Conservation (phyloP, 2,113 vertebrate species). For the Pipra filicauda region DNA sequence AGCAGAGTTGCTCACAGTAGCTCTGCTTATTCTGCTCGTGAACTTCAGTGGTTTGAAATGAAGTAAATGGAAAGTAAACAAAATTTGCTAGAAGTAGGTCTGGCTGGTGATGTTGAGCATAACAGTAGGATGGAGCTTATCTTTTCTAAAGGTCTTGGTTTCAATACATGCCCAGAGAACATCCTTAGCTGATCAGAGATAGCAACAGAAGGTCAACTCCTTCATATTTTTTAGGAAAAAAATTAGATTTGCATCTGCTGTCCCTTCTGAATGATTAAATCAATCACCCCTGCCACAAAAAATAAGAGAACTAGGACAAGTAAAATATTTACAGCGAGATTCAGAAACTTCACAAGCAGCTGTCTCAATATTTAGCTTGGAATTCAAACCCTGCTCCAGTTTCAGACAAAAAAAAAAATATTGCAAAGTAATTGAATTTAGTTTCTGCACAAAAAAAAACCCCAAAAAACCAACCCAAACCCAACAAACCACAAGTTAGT, state of each 20-base stretch:
- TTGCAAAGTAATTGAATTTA: neutral
- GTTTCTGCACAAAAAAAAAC: neutral
- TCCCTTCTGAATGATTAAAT: neutral
- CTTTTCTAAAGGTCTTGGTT: neutral
- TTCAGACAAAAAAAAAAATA: neutral
- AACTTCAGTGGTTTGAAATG: neutral
- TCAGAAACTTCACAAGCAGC: constrained; percentile 24
- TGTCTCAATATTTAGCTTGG: constrained; percentile 54
- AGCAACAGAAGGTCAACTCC: neutral
- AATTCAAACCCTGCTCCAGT: neutral
- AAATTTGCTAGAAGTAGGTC: neutral
- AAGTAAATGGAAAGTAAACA: neutral
- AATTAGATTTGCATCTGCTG: neutral
- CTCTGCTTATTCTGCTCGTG: neutral
- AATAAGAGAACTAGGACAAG: neutral
- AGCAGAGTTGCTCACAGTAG: neutral
- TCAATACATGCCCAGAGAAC: neutral
- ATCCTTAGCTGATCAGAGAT: neutral
- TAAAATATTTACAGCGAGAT: neutral
- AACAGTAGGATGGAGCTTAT: neutral
- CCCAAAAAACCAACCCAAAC: no score
- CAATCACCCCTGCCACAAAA: neutral
- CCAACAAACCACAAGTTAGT: neutral
- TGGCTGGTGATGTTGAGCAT: neutral
- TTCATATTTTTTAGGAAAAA: neutral